These are phyloP conservation scores for Gryllus bimaculatus DNA, from an alignment of 1,140 invertebrate species.

Conservation along the genomic window DNA sequence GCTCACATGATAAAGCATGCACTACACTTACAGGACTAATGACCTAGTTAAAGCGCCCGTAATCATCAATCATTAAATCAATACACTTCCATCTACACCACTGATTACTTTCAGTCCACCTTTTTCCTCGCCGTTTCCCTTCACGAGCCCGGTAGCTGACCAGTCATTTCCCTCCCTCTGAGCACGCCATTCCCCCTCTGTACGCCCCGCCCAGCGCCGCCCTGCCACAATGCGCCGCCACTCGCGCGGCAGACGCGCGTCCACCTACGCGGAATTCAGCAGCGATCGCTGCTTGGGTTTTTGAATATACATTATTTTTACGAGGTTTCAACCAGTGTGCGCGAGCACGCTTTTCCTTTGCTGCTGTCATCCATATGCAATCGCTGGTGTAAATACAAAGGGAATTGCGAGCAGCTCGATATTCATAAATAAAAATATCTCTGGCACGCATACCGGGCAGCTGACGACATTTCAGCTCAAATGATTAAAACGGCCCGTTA, in stretches of 20 bases:
- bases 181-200: no score
- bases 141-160: no score
- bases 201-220: no score
- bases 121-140: no score
- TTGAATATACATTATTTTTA: conserved; percentile 3
- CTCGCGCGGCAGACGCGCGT: background rate
- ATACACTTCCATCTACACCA: no score
- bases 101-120: no score
- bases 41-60: no score
- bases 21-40: no score
- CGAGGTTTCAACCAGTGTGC: background rate
- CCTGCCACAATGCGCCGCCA: background rate
- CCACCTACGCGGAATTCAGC: background rate
- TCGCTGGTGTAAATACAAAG: conserved; percentile 4
- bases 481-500: background rate
- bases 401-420: background rate
- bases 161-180: no score
- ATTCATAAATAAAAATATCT: background rate
- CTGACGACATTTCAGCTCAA: background rate
- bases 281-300: background rate
- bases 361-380: background rate
- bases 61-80: no score
- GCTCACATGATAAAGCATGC: no score
- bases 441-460: background rate
- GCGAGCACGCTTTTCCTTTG: background rate